A percentile compares a stretch with the other conserved stretches of the same genome.
Conservation (phyloP, 1,140 invertebrate genomes). For the Solenopsis invicta region DNA sequence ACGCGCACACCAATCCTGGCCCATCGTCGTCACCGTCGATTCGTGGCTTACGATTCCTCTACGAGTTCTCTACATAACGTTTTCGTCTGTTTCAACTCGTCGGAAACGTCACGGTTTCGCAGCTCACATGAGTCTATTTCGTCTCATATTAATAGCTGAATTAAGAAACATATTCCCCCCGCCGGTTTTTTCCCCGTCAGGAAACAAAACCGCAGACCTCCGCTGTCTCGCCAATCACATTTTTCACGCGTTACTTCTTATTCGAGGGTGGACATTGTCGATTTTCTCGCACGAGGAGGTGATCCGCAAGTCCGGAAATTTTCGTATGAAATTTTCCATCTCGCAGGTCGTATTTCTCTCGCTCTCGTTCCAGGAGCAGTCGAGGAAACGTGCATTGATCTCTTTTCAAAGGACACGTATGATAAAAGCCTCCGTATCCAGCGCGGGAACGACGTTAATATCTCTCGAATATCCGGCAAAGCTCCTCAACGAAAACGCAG, state of each 20-base stretch:
- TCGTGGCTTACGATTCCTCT: conserved; percentile 39
- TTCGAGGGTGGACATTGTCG: not conserved
- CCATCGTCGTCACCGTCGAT: conserved; percentile 85
- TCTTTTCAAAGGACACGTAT: conserved; percentile 41
- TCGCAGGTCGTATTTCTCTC: conserved; percentile 40
- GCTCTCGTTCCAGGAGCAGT: not conserved
- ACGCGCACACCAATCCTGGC: conserved; percentile 91
- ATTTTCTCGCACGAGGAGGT: not conserved
- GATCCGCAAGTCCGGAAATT: not conserved
- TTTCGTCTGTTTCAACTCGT: conserved; percentile 17
- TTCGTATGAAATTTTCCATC: conserved; percentile 34
- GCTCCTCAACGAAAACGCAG: conserved; percentile 6
- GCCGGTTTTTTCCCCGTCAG: not conserved
- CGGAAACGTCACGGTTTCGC: conserved; percentile 2
- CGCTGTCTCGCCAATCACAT: not conserved
- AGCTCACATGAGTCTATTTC: conserved; percentile 25
- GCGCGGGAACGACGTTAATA: conserved; percentile 20
- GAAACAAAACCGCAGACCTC: not conserved
- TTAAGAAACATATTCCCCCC: not conserved
- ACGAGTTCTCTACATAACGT: conserved; percentile 5
- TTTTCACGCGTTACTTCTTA: conserved; percentile 7
- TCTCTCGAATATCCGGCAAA: conserved; percentile 37
- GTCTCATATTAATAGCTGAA: not conserved
- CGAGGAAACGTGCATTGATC: conserved; percentile 47
- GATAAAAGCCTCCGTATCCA: conserved; percentile 30